Conservation (phyloP, 2,888 invertebrate genomes). For the Drosophila helvetica region DNA sequence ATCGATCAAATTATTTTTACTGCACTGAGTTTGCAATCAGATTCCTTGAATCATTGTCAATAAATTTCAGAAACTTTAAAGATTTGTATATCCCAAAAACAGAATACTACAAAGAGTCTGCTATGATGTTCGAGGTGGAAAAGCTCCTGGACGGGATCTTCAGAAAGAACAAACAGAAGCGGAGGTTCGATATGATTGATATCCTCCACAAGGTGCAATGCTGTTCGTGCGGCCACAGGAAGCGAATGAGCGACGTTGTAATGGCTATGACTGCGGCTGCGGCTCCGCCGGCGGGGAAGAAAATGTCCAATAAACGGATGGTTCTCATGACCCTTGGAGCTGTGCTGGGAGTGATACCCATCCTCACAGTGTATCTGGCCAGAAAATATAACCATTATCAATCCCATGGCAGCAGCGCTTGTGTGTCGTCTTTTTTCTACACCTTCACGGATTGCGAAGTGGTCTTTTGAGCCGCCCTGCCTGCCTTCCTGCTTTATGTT, state of each 20-base stretch:
- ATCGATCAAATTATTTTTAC: no score
- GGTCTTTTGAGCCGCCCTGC: neutral
- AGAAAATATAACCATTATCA: slow-evolving; percentile 54
- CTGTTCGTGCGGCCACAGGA: slow-evolving; percentile 65
- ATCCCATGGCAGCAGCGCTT: slow-evolving; percentile 58
- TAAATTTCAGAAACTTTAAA: neutral
- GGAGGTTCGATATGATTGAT: slow-evolving; percentile 45
- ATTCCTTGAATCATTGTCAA: neutral
- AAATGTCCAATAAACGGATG: neutral
- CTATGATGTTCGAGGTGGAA: slow-evolving; percentile 57
- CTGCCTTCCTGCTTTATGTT: neutral
- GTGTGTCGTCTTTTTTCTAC: slow-evolving; percentile 54
- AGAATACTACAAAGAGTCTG: neutral
- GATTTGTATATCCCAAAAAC: neutral
- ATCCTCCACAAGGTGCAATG: slow-evolving; percentile 45
- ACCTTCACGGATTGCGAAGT: slow-evolving; percentile 58
- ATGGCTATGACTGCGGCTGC: no score
- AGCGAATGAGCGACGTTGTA: slow-evolving; percentile 1
- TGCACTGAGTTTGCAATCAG: neutral
- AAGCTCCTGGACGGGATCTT: slow-evolving; percentile 53
- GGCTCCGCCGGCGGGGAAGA: neutral
- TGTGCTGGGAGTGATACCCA: slow-evolving; percentile 45
- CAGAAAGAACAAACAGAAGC: slow-evolving; percentile 45
- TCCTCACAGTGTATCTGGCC: slow-evolving; percentile 37
- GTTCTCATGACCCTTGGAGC: slow-evolving; percentile 11